Evolutionary conservation across 2,888 invertebrate species (phyloP).

Genomic region (Dastarcus helophoroides): DNA sequence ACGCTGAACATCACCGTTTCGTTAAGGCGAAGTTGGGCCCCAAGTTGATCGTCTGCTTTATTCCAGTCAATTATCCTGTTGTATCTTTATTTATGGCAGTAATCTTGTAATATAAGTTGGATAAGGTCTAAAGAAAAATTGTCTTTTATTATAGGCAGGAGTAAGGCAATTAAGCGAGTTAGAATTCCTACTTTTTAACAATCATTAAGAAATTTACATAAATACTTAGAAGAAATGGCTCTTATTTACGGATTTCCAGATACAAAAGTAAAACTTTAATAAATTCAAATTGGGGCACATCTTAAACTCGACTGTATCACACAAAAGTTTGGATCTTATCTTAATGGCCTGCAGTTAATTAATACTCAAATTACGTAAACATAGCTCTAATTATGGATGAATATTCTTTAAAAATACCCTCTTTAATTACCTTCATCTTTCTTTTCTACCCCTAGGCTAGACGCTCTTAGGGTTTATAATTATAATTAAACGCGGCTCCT

Average conservation of each 20-base stretch:
- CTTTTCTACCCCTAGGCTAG: conserved; percentile 11
- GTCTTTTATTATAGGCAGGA: neutral
- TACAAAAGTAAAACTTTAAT: conserved; percentile 21
- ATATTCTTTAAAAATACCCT: conserved; percentile 26
- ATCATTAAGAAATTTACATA: conserved; percentile 24
- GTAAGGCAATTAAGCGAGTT: conserved; percentile 17
- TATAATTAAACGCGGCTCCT: too few relatives aligned
- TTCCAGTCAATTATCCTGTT: too few relatives aligned
- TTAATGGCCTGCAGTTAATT: conserved; percentile 29
- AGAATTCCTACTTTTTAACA: conserved; percentile 16
- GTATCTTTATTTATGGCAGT: conserved; percentile 1
- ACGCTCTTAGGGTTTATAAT: conserved; percentile 10
- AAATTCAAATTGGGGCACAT: conserved; percentile 21
- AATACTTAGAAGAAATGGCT: conserved; percentile 20
- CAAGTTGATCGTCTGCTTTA: neutral
- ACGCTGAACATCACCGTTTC: too few relatives aligned
- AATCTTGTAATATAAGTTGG: neutral
- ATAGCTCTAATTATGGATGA: conserved; percentile 28
- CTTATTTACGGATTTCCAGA: conserved; percentile 22
- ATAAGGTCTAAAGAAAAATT: neutral
- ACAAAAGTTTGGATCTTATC: conserved; percentile 24
- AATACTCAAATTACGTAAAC: conserved; percentile 31
- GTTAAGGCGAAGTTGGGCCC: neutral
- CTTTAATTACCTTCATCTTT: conserved; percentile 24
- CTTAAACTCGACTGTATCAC: conserved; percentile 15